These are phyloP conservation scores for Copsychus sechellarum DNA, from an alignment of 2,113 vertebrate species.

Conservation along the genomic window DNA sequence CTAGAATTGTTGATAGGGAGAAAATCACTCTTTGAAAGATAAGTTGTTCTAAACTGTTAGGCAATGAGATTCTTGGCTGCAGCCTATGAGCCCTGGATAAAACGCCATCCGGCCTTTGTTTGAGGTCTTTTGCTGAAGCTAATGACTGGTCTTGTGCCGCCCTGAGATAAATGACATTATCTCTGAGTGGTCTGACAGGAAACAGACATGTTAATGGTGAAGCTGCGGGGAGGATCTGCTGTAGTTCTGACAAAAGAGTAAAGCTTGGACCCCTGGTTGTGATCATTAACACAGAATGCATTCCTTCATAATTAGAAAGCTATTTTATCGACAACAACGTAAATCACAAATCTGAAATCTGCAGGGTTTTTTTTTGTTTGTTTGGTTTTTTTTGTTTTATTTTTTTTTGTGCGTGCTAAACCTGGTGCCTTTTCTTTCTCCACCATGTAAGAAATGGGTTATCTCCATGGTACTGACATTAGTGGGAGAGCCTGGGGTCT, in stretches of 20 bases:
- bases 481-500: background rate
- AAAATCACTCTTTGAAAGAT: constrained; percentile 39
- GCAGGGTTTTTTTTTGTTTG: background rate
- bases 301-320: constrained; percentile 75
- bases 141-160: constrained; percentile 84
- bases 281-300: constrained; percentile 78
- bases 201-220: constrained; percentile 87
- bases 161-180: constrained; percentile 87
- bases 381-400: too few relatives aligned
- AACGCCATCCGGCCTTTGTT: constrained; percentile 81
- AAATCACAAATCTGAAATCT: constrained; percentile 67
- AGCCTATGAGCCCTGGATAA: constrained; percentile 70
- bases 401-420: background rate
- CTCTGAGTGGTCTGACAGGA: constrained; percentile 86
- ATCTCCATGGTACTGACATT: background rate
- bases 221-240: constrained; percentile 81
- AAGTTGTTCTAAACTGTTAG: constrained; percentile 61
- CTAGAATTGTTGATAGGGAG: background rate
- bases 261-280: constrained; percentile 75
- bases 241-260: constrained; percentile 73
- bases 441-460: background rate
- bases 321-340: constrained; percentile 63
- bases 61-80: constrained; percentile 57
- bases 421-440: background rate
- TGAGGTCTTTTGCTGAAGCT: constrained; percentile 83